Percentiles rank a stretch among this genome's conserved stretches.
Conservation (phyloP, 2,888 invertebrate species). For the Rotaria macrura region DNA sequence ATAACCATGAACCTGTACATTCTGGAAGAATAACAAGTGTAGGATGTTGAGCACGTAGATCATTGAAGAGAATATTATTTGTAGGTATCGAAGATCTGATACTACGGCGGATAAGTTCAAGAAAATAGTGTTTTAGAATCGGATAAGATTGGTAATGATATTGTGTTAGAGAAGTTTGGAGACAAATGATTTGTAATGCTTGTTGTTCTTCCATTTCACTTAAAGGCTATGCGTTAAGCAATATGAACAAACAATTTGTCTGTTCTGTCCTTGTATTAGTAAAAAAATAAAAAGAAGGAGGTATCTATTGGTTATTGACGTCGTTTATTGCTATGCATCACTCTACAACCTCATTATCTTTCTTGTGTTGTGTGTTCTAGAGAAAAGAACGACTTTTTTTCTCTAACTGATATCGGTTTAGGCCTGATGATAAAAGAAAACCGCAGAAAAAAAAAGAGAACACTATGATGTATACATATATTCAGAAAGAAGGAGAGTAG, state of each 20-base stretch:
- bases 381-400: neutral
- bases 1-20: neutral
- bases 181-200: neutral
- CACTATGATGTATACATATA: neutral
- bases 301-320: neutral
- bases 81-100: neutral
- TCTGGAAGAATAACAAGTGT: neutral
- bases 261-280: neutral
- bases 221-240: neutral
- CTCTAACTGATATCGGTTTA: neutral
- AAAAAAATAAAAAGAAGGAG: neutral
- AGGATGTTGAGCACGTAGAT: neutral
- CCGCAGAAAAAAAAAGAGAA: neutral
- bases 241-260: neutral
- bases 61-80: neutral
- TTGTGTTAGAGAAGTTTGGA: neutral
- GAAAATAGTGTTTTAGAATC: neutral
- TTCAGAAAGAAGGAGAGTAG: neutral
- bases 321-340: neutral
- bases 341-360: neutral
- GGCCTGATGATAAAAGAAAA: neutral
- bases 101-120: neutral
- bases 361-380: neutral
- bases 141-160: constrained; percentile 16
- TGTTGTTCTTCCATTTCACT: neutral